Percentiles rank a stretch among this genome's conserved stretches.
Conservation (phyloP, 1,140 invertebrate species). For the Drosophila suzukii region DNA sequence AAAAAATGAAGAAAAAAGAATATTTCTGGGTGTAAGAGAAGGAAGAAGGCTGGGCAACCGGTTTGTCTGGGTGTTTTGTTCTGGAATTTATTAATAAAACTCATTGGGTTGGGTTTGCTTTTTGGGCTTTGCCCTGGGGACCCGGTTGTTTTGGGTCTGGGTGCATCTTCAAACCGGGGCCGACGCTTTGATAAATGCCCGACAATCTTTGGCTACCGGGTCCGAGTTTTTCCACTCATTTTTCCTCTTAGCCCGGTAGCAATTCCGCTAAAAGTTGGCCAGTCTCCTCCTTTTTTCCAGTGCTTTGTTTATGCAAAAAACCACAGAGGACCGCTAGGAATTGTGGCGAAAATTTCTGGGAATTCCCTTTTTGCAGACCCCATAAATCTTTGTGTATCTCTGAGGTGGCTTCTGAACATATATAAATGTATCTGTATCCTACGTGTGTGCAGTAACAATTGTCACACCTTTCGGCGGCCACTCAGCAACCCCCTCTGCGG, state of each 20-base stretch:
- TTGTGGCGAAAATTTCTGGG: conserved; percentile 67
- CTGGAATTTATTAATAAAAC: conserved; percentile 65
- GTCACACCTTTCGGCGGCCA: conserved; percentile 81
- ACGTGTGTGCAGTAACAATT: conserved; percentile 63
- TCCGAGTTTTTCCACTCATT: conserved; percentile 10
- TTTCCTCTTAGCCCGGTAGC: conserved; percentile 57
- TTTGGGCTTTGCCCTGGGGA: conserved; percentile 45
- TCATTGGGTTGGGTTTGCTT: conserved; percentile 47
- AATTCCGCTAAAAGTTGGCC: conserved; percentile 76
- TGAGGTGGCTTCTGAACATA: neutral
- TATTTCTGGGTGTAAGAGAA: conserved; percentile 11
- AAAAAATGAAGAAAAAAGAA: conserved; percentile 10
- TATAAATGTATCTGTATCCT: neutral
- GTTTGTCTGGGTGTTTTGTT: conserved; percentile 45
- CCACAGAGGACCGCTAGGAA: conserved; percentile 58
- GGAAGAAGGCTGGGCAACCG: conserved; percentile 19
- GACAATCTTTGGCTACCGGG: conserved; percentile 58
- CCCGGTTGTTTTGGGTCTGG: conserved; percentile 8
- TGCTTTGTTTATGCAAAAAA: conserved; percentile 64
- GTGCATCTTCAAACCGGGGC: conserved; percentile 66
- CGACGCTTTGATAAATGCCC: conserved; percentile 75
- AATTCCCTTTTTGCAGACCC: conserved; percentile 60
- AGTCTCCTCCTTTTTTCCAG: conserved; percentile 20
- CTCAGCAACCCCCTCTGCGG: conserved; percentile 60
- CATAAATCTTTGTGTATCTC: conserved; percentile 69